Percentiles rank a stretch among this genome's conserved stretches.
phyloP scores from a whole-genome alignment of 2,888 invertebrate genomes.

The Zonitis immaculata region DNA sequence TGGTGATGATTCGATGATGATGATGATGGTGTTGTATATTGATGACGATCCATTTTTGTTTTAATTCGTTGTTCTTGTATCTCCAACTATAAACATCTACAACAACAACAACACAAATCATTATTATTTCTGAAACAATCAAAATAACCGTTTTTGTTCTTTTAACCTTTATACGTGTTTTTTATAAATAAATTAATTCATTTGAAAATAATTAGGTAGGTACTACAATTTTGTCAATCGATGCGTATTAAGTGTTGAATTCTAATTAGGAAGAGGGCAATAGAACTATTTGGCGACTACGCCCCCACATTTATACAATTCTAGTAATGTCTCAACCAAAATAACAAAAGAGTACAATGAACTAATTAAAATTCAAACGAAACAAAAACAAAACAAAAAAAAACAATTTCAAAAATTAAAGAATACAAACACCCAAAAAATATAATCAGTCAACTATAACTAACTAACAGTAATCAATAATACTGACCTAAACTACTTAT shows the following conservation, averaged over 20 bases:
- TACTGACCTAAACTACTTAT: background rate
- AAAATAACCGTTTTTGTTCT: background rate
- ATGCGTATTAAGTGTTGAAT: background rate
- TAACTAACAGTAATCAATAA: background rate
- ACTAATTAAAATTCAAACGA: background rate
- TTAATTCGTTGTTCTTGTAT: background rate
- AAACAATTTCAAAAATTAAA: too few relatives aligned
- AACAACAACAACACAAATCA: background rate
- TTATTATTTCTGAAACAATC: background rate
- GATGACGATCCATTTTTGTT: background rate
- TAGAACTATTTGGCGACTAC: background rate
- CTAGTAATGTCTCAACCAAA: background rate
- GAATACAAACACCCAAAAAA: too few relatives aligned
- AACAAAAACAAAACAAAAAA: background rate
- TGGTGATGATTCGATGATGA: too few relatives aligned
- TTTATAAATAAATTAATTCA: background rate
- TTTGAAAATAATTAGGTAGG: too few relatives aligned
- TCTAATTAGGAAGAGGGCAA: background rate
- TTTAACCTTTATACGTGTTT: background rate
- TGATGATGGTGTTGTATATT: background rate
- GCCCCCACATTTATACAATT: background rate
- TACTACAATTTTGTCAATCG: too few relatives aligned
- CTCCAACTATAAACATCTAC: background rate
- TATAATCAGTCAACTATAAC: too few relatives aligned
- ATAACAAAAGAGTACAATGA: background rate